Base-by-base conservation (phyloP, 1,140 invertebrate species). In the Achroia grisella region DNA sequence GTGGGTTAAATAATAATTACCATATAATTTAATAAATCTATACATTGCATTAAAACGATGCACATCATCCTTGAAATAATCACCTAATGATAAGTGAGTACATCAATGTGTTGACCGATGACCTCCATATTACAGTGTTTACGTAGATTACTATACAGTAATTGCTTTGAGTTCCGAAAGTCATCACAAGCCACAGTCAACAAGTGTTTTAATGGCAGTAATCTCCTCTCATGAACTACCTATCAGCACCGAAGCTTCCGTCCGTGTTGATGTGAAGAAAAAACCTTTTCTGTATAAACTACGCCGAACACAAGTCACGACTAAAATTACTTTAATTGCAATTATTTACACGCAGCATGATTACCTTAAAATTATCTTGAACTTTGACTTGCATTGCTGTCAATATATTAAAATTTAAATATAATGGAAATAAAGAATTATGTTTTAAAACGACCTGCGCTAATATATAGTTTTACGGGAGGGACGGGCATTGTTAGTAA, bases 111-210 rank as follows among this genome's bases (percentile, higher is more conserved):
- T 51, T n/a, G n/a, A n/a, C 48, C 44, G 33, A 44, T 32, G 52
- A 52, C 56, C 56, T 67, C 48, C 34, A 48, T 44, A 48, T 33
- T 39, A 33, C 33, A n/a, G 40, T 44, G 44, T 51, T 55, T 55
- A 62, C 43, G 37, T 44, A 55, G 37, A 56, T 54, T 57, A 53
- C 34, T 28, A 37, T 32, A 41, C 46, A 39, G 36, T 70, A 71
- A 73, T 70, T 57, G 52, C 63, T 60, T 45, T 12, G 17, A 62
- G 59, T 65, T 66, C 58, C 65, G 61, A 63, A 62, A 67, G 52
- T 68, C 67, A 69, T 73, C 67, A 66, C 44, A 52, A 55, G 48
- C 45, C 29, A 39, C 64, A 54, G 65, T 70, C 62, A 66, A 62
- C 61, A 61, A 64, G 56, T 55, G 46, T 49, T 62, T 58, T 69